A percentile compares a stretch with the other conserved stretches of the same genome.
Conservation (phyloP, 2,113 vertebrate species). For the Baryphthengus martii region DNA sequence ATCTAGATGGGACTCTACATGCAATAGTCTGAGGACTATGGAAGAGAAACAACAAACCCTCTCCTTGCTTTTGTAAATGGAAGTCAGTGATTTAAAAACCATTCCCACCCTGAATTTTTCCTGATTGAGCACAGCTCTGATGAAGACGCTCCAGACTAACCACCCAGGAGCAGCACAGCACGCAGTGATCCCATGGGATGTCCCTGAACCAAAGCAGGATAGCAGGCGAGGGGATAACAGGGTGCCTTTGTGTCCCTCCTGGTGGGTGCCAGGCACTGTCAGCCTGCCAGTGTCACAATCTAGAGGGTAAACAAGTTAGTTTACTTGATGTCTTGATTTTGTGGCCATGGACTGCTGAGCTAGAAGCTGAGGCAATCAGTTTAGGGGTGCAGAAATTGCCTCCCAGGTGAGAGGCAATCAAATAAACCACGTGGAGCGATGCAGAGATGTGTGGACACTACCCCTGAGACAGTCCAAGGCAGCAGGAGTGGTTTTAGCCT, state of each 20-base stretch:
- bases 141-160: not conserved
- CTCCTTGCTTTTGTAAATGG: not conserved
- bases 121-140: not conserved
- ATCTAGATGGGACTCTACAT: not conserved
- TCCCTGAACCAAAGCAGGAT: not conserved
- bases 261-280: not conserved
- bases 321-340: not conserved
- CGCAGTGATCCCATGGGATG: not conserved
- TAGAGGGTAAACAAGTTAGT: not conserved
- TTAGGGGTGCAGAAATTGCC: not conserved
- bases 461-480: not conserved
- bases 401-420: not conserved
- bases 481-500: not conserved
- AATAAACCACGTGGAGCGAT: fast-evolving
- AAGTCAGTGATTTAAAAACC: not conserved
- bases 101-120: not conserved
- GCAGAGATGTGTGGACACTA: not conserved
- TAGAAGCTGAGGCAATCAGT: not conserved
- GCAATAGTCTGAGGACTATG: not conserved
- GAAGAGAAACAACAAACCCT: not conserved
- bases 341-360: not conserved
- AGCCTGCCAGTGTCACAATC: not conserved
- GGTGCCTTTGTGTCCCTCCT: not conserved
- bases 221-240: not conserved
- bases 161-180: not conserved